phyloP scores from a whole-genome alignment of 2,888 invertebrate species.

The Heliconius hortense region DNA sequence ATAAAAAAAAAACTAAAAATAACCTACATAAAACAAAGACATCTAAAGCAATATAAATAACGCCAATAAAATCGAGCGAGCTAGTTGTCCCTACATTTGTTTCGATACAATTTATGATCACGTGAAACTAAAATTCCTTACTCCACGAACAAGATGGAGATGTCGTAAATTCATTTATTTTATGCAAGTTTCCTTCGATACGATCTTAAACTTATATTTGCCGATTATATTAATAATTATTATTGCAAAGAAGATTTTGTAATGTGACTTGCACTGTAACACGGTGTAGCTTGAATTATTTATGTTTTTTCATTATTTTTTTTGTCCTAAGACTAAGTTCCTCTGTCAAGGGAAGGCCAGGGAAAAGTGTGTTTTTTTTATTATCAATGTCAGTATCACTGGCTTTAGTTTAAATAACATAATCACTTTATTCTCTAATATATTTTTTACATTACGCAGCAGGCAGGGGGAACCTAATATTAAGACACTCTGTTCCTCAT shows the following conservation, averaged over 20 bases:
- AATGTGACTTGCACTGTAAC: background rate
- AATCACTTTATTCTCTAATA: too few species aligned
- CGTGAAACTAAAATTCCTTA: slow-evolving; percentile 21
- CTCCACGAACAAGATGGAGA: slow-evolving; percentile 19
- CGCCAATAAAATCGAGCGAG: slow-evolving; percentile 28
- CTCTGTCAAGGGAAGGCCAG: too few species aligned
- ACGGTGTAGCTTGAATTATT: too few species aligned
- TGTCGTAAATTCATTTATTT: slow-evolving; percentile 33
- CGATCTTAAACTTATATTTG: slow-evolving; percentile 1
- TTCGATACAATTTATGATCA: slow-evolving; percentile 32
- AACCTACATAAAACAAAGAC: background rate
- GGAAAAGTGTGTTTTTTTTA: too few species aligned
- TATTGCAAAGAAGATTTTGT: background rate
- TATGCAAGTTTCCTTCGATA: slow-evolving; percentile 11
- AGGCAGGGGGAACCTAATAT: too few species aligned
- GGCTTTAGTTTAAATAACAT: too few species aligned
- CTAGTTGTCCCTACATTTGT: slow-evolving; percentile 27
- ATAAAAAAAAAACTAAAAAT: slow-evolving; percentile 6
- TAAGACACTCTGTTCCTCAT: too few species aligned
- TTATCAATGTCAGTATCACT: too few species aligned
- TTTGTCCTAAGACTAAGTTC: too few species aligned
- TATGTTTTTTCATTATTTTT: too few species aligned
- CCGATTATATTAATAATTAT: background rate
- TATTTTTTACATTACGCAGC: too few species aligned
- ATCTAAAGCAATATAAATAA: slow-evolving; percentile 28